Base-by-base conservation (phyloP, 1,140 invertebrate species). In the Drosophila pruinosa region DNA sequence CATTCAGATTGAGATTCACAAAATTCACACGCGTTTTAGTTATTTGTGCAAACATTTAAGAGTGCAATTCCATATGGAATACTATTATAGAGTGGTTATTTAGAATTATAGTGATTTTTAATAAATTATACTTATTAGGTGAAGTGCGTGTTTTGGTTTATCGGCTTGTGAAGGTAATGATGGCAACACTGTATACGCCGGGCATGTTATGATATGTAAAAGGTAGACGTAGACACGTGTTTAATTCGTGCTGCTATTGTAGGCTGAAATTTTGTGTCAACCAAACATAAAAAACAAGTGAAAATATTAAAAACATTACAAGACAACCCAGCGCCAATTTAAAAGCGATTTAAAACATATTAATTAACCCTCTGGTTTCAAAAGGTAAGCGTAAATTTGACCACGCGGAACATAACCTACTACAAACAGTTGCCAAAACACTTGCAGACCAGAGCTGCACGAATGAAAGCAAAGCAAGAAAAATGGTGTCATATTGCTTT, bases 201-300 rank as follows among this genome's bases (percentile, higher is more conserved):
- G 89, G 85, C 89, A 90, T 90, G 85, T 90, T 90, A 89, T 90
- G 89, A 90, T 90, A 89, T 85, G 78, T 75, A 89, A 75, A 90
- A 90, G 82, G 70, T 89, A 71, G 73, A 85, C 81, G 81, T 86
- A 85, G 89, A 89, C 89, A 90, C 89, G 89, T 90, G 89, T 90
- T 90, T 90, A 90, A 86, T 76, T 75, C 73, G 68, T 82, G 75
- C 62, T 73, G 65, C 56, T 50, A 50, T 22, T 75, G 31, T 78
- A 36, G 59, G 39, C 62, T 73, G 45, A 34, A 78, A 71, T 70
- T 65, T 63, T 34, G 69, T 71, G 57, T 68, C 62, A 86, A 77
- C 52, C 47, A 50, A 48, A 48, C 57, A 52, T 71, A 77, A 72
- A 70, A 67, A 69, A 53, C 62, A 15, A 56, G 58, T 65, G 41